Percentiles rank a stretch among this genome's conserved stretches.
Conservation (phyloP, 2,113 vertebrate species). For the Oreochromis aureus region DNA sequence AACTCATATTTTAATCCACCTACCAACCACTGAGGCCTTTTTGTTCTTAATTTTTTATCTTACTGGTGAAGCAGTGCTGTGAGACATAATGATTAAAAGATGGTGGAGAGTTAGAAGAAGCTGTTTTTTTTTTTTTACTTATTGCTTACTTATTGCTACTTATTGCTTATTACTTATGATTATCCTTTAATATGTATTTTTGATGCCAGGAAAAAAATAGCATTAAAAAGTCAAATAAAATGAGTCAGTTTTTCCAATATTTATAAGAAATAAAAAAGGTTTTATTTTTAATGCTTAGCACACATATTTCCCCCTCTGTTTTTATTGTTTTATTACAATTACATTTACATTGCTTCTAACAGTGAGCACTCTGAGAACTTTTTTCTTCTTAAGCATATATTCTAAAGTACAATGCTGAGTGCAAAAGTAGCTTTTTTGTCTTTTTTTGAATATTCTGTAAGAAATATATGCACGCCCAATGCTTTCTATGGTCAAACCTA, state of each 20-base stretch:
- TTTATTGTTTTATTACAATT: neutral
- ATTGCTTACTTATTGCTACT: no score
- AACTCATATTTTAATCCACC: neutral
- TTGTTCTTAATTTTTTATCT: neutral
- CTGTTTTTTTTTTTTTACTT: no score
- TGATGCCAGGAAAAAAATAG: no score
- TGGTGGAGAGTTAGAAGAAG: no score
- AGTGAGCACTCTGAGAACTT: neutral
- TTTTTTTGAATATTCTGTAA: neutral
- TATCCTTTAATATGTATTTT: no score
- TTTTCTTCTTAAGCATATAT: neutral
- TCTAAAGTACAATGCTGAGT: neutral
- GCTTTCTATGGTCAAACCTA: neutral
- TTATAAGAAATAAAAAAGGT: neutral
- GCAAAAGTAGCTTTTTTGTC: neutral
- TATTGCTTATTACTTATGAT: no score
- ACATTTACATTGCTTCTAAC: neutral
- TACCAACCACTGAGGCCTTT: no score
- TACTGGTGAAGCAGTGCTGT: neutral
- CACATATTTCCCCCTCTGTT: neutral
- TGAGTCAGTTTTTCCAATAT: neutral
- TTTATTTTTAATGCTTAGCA: neutral
- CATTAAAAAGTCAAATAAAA: no score
- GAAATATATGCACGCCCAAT: neutral
- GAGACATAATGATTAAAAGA: no score